phyloP scores from a whole-genome alignment of 2,113 vertebrate species.

The Pachyramphus minor region DNA sequence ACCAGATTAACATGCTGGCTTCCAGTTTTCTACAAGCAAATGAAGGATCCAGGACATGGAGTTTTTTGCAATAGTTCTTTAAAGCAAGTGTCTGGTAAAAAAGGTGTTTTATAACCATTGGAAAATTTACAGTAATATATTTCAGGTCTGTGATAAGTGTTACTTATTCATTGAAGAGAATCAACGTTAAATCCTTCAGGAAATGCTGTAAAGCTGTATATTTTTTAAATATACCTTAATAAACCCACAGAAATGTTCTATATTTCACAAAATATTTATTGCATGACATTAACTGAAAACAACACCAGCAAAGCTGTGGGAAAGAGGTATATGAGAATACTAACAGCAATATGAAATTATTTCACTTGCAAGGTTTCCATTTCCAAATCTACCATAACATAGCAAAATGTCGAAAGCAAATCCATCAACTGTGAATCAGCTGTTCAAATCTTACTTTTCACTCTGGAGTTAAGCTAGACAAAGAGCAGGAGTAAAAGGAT shows the following conservation, averaged over 20 bases:
- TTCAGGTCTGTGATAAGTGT: constrained; percentile 3
- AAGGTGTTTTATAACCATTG: constrained; percentile 23
- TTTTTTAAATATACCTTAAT: background rate
- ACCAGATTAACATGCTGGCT: background rate
- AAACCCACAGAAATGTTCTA: background rate
- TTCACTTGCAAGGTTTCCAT: background rate
- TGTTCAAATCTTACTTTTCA: background rate
- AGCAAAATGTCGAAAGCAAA: background rate
- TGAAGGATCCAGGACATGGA: background rate
- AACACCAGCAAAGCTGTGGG: background rate
- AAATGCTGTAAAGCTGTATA: constrained; percentile 8
- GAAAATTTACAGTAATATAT: background rate
- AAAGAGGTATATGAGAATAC: background rate
- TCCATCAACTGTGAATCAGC: background rate
- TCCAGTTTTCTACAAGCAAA: background rate
- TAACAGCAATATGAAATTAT: background rate
- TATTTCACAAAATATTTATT: constrained; percentile 43
- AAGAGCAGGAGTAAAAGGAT: background rate
- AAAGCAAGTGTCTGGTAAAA: constrained; percentile 7
- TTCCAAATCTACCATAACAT: background rate
- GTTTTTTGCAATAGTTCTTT: background rate
- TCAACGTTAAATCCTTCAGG: constrained; percentile 17
- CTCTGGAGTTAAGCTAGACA: background rate
- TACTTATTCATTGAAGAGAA: background rate
- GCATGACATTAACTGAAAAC: constrained; percentile 22